A percentile compares a stretch with the other conserved stretches of the same genome.
Conservation (phyloP, 2,797 vertebrate genomes). For the Anguilla pacifica region DNA sequence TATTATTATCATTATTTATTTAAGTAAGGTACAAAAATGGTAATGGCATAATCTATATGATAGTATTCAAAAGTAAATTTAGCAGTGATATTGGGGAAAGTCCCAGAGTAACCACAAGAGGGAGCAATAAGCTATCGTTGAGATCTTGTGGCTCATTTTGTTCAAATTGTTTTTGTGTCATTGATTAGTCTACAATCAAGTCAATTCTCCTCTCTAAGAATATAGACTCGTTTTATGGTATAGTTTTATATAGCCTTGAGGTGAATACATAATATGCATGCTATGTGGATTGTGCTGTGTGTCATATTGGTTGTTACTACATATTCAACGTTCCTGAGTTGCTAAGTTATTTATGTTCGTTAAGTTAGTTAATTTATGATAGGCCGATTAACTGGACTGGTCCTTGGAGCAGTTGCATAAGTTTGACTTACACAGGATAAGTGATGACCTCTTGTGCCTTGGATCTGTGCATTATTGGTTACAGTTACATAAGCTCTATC, state of each 20-base stretch:
- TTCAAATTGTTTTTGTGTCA: too few relatives aligned
- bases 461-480: neutral
- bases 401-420: neutral
- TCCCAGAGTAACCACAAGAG: conserved; percentile 35
- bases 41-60: neutral
- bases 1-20: neutral
- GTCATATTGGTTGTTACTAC: too few relatives aligned
- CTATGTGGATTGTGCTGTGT: too few relatives aligned
- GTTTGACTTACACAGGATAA: neutral
- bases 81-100: neutral
- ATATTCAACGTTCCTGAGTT: neutral
- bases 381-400: neutral
- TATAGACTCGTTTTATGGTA: too few relatives aligned
- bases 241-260: too few relatives aligned
- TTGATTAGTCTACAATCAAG: too few relatives aligned
- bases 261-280: too few relatives aligned
- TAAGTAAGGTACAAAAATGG: neutral
- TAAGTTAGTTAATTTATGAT: neutral
- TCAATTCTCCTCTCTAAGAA: too few relatives aligned
- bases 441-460: neutral
- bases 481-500: neutral
- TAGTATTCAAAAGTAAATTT: neutral
- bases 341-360: neutral
- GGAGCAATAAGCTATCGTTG: neutral
- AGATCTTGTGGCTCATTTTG: too few relatives aligned